These are phyloP conservation scores for Erynnis tages DNA, from an alignment of 2,888 invertebrate genomes.

Conservation along the genomic window DNA sequence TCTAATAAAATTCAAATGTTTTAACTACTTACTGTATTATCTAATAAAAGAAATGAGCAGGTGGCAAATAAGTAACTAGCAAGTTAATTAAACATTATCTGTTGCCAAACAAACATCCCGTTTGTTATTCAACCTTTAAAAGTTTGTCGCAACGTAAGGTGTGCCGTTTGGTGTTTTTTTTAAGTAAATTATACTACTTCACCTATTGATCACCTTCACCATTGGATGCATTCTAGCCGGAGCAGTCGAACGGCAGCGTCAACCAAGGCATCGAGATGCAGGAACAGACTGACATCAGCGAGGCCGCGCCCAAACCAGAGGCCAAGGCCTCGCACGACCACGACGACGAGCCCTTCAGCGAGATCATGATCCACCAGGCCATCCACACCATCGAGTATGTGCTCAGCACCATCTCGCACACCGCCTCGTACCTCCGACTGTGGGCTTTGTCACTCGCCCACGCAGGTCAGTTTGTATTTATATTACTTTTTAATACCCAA, in stretches of 20 bases:
- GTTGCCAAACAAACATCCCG: no score
- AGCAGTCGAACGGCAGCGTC: slow-evolving; percentile 82
- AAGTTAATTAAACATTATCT: no score
- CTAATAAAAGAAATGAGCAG: no score
- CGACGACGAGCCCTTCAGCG: slow-evolving; percentile 88
- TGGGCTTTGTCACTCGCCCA: slow-evolving; percentile 98
- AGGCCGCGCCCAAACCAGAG: slow-evolving; percentile 41
- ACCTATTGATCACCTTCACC: no score
- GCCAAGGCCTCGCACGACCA: slow-evolving; percentile 49
- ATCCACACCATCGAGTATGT: slow-evolving; percentile 99
- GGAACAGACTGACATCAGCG: slow-evolving; percentile 68
- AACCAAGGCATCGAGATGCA: slow-evolving; percentile 85
- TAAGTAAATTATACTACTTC: no score
- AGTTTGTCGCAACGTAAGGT: no score
- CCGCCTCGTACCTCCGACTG: slow-evolving; percentile 96
- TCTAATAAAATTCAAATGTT: no score
- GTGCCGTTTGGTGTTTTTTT: no score
- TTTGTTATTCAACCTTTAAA: no score
- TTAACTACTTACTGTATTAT: no score
- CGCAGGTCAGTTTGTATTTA: slow-evolving; percentile 83
- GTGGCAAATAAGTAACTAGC: no score
- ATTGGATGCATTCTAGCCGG: slow-evolving; percentile 47
- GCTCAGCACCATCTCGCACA: slow-evolving; percentile 97
- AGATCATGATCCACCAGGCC: slow-evolving; percentile 95
- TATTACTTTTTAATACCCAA: neutral